Conservation (phyloP, 2,113 vertebrate genomes). For the Phalacrocorax aristotelis region DNA sequence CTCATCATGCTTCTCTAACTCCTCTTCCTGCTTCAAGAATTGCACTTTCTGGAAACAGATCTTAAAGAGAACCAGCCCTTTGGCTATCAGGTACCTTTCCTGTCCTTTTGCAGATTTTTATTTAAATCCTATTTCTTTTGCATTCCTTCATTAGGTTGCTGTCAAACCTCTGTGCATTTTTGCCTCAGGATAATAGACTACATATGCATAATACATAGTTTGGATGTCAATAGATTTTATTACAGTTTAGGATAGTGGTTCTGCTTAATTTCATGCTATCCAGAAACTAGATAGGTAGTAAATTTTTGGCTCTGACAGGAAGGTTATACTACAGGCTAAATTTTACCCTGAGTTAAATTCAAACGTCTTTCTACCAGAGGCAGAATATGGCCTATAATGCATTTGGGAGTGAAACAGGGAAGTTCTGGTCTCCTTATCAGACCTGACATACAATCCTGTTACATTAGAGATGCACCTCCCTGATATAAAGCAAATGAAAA, state of each 20-base stretch:
- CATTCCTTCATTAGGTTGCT: slow-evolving; percentile 35
- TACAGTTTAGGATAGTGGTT: slow-evolving; percentile 36
- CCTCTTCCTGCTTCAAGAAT: background rate
- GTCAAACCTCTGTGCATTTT: slow-evolving; percentile 22
- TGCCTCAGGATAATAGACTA: slow-evolving; percentile 32
- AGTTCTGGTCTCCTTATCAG: slow-evolving; percentile 2
- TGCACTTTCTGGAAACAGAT: background rate
- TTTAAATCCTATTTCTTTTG: slow-evolving; percentile 55
- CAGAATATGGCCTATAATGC: background rate
- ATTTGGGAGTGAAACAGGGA: background rate
- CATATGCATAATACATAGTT: slow-evolving; percentile 52
- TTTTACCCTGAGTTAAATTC: slow-evolving; percentile 1
- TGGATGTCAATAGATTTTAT: slow-evolving; percentile 57
- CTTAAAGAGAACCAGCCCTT: background rate
- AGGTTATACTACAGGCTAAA: background rate
- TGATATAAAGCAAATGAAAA: slow-evolving; percentile 36
- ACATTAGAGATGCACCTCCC: background rate
- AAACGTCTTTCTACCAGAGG: background rate
- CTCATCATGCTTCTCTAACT: background rate
- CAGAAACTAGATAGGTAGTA: background rate
- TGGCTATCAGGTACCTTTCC: background rate
- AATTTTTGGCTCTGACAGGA: slow-evolving; percentile 18
- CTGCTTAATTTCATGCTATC: slow-evolving; percentile 42
- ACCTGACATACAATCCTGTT: background rate
- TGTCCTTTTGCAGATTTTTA: slow-evolving; percentile 33